Evolutionary conservation across 2,888 invertebrate species (phyloP).

Genomic region (Dicyrtoma fusca): DNA sequence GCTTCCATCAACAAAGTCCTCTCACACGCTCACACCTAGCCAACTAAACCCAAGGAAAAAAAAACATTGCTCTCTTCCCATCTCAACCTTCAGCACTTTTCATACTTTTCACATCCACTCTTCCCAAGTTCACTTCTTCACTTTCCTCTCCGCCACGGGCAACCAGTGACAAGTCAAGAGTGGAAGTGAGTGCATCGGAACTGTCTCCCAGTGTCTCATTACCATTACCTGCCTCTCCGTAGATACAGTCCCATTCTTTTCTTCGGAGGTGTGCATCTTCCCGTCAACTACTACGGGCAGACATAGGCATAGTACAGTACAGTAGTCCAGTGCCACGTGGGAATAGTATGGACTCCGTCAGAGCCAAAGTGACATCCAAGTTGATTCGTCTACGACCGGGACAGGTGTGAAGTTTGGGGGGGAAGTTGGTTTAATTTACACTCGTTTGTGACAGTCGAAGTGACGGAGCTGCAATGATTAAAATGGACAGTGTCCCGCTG

Average conservation of each 20-base stretch:
- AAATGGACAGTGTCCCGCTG: slow-evolving; percentile 27
- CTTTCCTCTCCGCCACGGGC: slow-evolving; percentile 16
- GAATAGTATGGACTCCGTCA: background rate
- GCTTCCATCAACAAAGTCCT: slow-evolving; percentile 3
- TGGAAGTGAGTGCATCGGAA: background rate
- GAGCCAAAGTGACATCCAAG: background rate
- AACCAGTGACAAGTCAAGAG: background rate
- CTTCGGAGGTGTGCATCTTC: too few relatives aligned
- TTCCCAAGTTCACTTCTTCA: slow-evolving; percentile 13
- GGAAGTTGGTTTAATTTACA: background rate
- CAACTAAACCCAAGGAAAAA: background rate
- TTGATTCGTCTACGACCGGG: too few relatives aligned
- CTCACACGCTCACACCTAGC: background rate
- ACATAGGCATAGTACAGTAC: background rate
- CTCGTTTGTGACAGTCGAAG: too few relatives aligned
- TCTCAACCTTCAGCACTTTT: background rate
- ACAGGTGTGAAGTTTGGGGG: background rate
- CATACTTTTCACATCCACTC: slow-evolving; percentile 12
- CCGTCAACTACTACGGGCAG: too few relatives aligned
- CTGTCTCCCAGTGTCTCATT: too few relatives aligned
- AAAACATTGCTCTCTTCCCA: background rate
- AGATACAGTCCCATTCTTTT: background rate
- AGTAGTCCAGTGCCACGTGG: too few relatives aligned
- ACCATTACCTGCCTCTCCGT: too few relatives aligned
- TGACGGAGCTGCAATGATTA: slow-evolving; percentile 26